Evolutionary conservation across 2,797 vertebrate genomes (phyloP), one percentile per base, ranked within the genome.

Genomic region (Sebastiscus albofasciatus): DNA sequence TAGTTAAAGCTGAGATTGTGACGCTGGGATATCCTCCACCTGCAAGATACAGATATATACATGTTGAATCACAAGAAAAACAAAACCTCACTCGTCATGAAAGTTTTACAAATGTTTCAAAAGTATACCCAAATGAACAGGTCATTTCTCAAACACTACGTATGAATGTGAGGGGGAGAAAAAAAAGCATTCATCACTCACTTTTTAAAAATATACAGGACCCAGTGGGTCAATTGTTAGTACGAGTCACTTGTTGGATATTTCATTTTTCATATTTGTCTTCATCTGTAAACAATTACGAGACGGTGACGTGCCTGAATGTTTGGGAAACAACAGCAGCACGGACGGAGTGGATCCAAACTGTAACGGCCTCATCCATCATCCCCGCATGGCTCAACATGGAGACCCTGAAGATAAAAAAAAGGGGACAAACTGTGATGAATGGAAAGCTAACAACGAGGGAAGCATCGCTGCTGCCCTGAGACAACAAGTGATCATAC

Each of bases 221-320:
- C 59, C 52, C 29, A 2, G 18, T 13, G 12, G 75, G 54, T 64
- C 16, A 29, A 33, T 39, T 33, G 33, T 54, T 34, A 58, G 31
- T n/a, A 10, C 14, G 7, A 56, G 34, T 29, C 64, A 59, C 26
- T 34, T 36, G 34, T 26, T 70, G 20, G 29, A 75, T 46, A 10
- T 77, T 61, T 79, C 10, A 55, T 49, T 70, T 14, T n/a, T 46
- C 54, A 75, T 56, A 58, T 67, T 77, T 27, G 42, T 61, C 68
- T 36, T 84, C 81, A 86, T 82, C 82, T 78, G 52, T 83, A 80
- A 85, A 85, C 70, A 62, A 62, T 85, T 55, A 69, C 2, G 33
- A 36, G 72, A 42, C 11, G 24, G 54, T 60, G 64, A 24, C 7
- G 16, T 26, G 70, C n/a, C 73, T 68, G 72, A 39, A 33, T 59